Percentiles rank a stretch among this genome's conserved stretches.
These are phyloP conservation scores for Antrozous pallidus DNA, from an alignment of 2,797 vertebrate species.

Conservation along the genomic window DNA sequence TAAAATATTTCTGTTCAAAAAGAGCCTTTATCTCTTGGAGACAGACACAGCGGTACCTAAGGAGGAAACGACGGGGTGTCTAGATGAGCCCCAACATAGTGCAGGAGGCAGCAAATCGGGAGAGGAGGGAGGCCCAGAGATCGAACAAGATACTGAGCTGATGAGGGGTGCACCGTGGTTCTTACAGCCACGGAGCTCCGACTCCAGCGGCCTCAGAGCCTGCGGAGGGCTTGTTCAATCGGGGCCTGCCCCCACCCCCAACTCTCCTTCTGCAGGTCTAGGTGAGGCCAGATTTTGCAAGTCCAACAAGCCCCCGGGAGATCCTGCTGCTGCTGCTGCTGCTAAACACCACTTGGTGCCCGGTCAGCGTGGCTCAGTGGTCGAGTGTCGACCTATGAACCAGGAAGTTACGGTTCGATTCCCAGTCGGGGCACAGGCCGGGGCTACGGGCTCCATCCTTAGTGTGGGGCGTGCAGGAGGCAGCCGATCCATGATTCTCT, in stretches of 20 bases:
- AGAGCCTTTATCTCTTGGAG: not conserved
- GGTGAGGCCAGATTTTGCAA: not conserved
- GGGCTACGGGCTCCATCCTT: too few relatives aligned
- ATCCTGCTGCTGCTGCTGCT: too few relatives aligned
- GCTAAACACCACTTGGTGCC: too few relatives aligned
- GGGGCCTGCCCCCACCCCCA: not conserved
- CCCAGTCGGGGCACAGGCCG: too few relatives aligned
- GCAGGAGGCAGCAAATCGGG: not conserved
- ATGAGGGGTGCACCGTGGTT: fast-evolving
- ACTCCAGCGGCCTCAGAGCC: fast-evolving
- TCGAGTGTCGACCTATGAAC: too few relatives aligned
- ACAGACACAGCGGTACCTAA: not conserved
- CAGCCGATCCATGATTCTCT: too few relatives aligned
- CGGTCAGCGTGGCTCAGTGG: too few relatives aligned
- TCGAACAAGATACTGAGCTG: not conserved
- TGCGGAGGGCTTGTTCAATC: not conserved
- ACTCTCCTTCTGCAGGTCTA: not conserved
- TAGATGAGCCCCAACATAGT: not conserved
- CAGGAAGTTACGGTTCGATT: too few relatives aligned
- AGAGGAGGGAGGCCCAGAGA: fast-evolving
- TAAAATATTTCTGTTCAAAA: not conserved
- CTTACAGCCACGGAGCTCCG: not conserved
- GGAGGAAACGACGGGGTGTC: not conserved
- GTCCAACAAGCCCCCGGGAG: too few relatives aligned
- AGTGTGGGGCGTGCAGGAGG: too few relatives aligned